phyloP scores from a whole-genome alignment of 2,113 vertebrate species.

The Catharus fuscescens region DNA sequence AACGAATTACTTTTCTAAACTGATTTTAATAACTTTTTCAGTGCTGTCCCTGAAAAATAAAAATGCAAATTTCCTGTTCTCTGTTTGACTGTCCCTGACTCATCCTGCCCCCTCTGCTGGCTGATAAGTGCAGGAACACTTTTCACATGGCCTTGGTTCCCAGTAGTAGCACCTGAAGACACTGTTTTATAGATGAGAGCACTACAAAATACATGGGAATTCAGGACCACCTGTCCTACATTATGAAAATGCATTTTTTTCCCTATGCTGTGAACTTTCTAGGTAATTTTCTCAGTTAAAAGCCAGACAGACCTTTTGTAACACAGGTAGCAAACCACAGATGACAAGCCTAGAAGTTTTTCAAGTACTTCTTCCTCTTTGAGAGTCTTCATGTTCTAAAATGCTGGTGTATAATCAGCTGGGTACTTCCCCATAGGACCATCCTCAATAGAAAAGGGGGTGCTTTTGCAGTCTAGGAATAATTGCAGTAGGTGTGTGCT shows the following conservation, averaged over 20 bases:
- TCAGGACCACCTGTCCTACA: background rate
- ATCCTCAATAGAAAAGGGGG: background rate
- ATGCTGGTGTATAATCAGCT: background rate
- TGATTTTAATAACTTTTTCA: background rate
- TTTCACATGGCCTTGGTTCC: background rate
- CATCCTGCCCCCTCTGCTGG: constrained; percentile 55
- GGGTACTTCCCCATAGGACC: background rate
- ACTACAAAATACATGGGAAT: background rate
- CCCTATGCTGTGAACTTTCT: background rate
- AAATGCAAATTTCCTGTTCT: background rate
- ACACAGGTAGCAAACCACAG: background rate
- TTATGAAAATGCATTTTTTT: background rate
- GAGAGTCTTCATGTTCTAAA: background rate
- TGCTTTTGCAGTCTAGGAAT: background rate
- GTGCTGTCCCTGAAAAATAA: background rate
- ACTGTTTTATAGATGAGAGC: accelerated
- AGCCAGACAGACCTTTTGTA: background rate
- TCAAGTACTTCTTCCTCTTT: background rate
- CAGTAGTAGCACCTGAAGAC: background rate
- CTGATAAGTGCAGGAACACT: background rate
- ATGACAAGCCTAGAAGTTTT: background rate
- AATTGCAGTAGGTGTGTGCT: background rate
- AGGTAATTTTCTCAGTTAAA: background rate
- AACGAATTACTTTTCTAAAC: background rate
- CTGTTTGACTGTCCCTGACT: background rate